phyloP scores from a whole-genome alignment of 2,113 vertebrate species.

The Solea senegalensis region DNA sequence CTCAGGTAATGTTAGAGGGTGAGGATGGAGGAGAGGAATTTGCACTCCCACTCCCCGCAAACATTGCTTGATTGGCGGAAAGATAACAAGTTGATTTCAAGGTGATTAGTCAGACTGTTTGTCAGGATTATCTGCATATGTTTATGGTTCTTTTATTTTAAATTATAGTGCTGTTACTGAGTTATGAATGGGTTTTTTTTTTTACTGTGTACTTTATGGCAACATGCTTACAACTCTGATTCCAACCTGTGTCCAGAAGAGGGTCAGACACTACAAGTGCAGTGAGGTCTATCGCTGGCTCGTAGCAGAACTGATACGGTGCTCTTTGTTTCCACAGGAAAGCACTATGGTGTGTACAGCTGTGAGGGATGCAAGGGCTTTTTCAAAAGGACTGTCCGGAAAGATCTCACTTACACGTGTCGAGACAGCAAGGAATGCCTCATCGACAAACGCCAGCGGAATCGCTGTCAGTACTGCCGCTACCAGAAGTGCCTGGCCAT shows the following conservation, averaged over 20 bases:
- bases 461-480: constrained; percentile 87
- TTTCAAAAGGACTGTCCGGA: constrained; percentile 86
- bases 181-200: not conserved
- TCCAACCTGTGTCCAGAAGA: not conserved
- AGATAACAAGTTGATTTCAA: not conserved
- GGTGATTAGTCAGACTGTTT: not conserved
- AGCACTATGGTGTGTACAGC: constrained; percentile 87
- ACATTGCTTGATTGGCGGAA: not conserved
- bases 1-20: constrained; percentile 84
- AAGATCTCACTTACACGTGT: constrained; percentile 86
- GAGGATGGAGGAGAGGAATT: not conserved
- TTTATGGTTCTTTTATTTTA: not conserved
- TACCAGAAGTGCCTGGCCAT: constrained; percentile 87
- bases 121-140: not conserved
- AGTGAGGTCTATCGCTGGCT: not conserved
- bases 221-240: not conserved
- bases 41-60: constrained; percentile 5
- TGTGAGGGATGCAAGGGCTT: constrained; percentile 87
- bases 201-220: not conserved
- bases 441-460: constrained; percentile 86
- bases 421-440: constrained; percentile 86
- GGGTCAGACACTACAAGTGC: not conserved
- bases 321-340: constrained; percentile 71
- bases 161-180: not conserved
- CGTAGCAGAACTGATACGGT: constrained; percentile 2